Base-by-base conservation (phyloP, 92 coral and sea anemone species). In the Siderastrea radians region DNA sequence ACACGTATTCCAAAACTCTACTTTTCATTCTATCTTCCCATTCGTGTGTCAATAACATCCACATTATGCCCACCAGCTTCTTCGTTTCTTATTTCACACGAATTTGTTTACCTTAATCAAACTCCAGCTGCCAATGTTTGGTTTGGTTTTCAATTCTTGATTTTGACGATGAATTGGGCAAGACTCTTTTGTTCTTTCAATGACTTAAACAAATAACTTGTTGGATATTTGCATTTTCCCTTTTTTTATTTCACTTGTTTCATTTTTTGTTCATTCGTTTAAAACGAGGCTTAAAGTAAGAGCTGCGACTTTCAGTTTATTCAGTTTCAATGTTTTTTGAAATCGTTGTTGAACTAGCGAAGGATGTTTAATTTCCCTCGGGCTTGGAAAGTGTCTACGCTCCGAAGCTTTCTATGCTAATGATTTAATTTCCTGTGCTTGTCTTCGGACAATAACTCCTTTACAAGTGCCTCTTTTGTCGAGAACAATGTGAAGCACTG, bases 371-470 rank as follows among this genome's bases (percentile, higher is more conserved):
- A 14, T 51, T 85, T 88, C 43, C 85, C 85, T 78, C 72, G 51
- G 87, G 90, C 83, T 52, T 51, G 51, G 83, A 64, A 69, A 58
- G 86, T 83, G 90, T 79, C 91, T 83, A 60, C 81, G 86, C 80
- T 81, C 80, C 92, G 98, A 93, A 59, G 61, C 95, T 81, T 95
- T 94, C 94, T 94, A 91, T 72, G 94, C 86, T 94, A 98, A 98
- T 95, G 96, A 90, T 98, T 94, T 95, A 98, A 95, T 98, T 98
- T 95, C 99, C 98, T 95, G 94, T 69, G 79, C 92, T 88, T 94
- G 98, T 98, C 69, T 87, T 82, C 86, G 84, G 87, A 95, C 93
- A 97, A 97, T 97, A 94, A 84, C 91, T 84, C 88, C 92, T 94
- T 95, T 90, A 84, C 91, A 93, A 92, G 85, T 90, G 83, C 70